Conservation (phyloP, 2,113 vertebrate species). For the Marmota monax region DNA sequence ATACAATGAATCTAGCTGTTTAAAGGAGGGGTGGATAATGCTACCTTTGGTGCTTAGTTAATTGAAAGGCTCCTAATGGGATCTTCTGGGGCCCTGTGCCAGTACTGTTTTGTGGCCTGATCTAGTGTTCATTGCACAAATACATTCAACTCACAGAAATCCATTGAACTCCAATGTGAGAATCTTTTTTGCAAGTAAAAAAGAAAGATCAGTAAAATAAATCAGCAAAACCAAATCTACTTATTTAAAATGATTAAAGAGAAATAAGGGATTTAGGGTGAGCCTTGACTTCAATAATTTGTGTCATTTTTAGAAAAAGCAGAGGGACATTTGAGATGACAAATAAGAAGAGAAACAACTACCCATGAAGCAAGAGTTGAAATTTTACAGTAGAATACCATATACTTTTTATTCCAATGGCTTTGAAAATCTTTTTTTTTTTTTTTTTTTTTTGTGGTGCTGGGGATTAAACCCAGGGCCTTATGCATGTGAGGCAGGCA, state of each 20-base stretch:
- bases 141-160: not conserved
- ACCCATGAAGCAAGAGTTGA: not conserved
- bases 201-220: not conserved
- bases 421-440: not conserved
- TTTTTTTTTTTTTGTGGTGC: no score
- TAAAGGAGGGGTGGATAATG: not conserved
- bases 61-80: not conserved
- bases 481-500: no score
- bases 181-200: not conserved
- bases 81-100: not conserved
- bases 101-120: not conserved
- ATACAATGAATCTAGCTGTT: not conserved
- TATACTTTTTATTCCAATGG: not conserved
- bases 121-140: not conserved
- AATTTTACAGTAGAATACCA: not conserved
- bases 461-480: no score
- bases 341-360: not conserved
- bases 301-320: no score
- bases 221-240: not conserved
- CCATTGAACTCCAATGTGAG: not conserved
- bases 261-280: not conserved
- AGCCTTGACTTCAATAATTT: no score
- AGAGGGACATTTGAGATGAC: no score
- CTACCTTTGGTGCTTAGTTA: not conserved
- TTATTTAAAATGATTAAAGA: not conserved